A percentile compares a stretch with the other conserved stretches of the same genome.
These are phyloP conservation scores for Drosophila nebulosa DNA, from an alignment of 1,140 invertebrate genomes.

Conservation along the genomic window DNA sequence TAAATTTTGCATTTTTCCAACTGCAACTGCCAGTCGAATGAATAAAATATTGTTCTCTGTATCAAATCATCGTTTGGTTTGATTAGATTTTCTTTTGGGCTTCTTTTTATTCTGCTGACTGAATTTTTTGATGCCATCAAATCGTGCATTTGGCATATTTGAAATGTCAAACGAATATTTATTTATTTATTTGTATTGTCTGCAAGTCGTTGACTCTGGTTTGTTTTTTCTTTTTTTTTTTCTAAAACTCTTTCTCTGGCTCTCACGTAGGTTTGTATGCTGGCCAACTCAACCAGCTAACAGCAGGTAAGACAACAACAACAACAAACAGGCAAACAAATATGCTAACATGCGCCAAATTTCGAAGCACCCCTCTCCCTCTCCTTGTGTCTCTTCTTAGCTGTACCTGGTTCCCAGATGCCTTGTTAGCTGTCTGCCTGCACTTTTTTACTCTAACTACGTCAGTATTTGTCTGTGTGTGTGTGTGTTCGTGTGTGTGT, in stretches of 20 bases:
- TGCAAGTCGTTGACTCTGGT: neutral
- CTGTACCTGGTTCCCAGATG: constrained; percentile 25
- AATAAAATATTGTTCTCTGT: no score
- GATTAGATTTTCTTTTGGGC: neutral
- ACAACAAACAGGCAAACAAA: constrained; percentile 41
- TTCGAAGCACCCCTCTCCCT: constrained; percentile 9
- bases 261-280: constrained; percentile 37
- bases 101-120: neutral
- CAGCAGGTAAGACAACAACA: constrained; percentile 23
- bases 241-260: no score
- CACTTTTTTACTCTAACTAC: constrained; percentile 31
- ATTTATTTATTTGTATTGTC: constrained; percentile 8
- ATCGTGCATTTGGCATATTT: constrained; percentile 1
- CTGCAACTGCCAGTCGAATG: neutral
- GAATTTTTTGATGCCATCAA: neutral
- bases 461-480: constrained; percentile 6
- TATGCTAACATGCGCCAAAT: constrained; percentile 60
- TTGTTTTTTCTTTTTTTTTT: constrained; percentile 6
- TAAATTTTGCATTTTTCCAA: no score
- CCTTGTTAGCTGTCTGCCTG: constrained; percentile 50
- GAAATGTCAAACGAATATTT: constrained; percentile 1
- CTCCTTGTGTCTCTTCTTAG: neutral
- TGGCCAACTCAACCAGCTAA: constrained; percentile 9
- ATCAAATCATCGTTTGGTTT: neutral
- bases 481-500: constrained; percentile 10